These are phyloP conservation scores for Tinea pellionella DNA, from an alignment of 2,888 invertebrate genomes.

Conservation along the genomic window DNA sequence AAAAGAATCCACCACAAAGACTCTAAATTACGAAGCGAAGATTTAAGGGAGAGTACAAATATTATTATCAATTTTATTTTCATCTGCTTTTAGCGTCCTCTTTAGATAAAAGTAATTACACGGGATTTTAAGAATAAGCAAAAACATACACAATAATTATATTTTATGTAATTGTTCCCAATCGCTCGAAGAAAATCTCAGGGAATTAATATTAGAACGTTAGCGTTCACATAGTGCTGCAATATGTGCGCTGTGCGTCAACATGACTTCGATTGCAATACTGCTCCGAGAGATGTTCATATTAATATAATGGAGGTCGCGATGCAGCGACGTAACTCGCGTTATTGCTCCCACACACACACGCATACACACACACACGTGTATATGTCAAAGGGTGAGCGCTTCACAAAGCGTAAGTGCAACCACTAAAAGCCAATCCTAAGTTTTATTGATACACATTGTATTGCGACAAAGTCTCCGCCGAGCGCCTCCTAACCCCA, in stretches of 20 bases:
- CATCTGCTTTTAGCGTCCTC: slow-evolving; percentile 9
- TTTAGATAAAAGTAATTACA: slow-evolving; percentile 11
- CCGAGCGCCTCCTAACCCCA: slow-evolving; percentile 41
- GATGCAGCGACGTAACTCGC: not conserved
- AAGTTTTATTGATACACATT: slow-evolving; percentile 72
- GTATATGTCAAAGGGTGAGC: slow-evolving; percentile 68
- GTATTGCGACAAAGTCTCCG: slow-evolving; percentile 71
- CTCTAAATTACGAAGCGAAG: slow-evolving; percentile 12
- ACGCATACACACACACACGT: slow-evolving; percentile 20
- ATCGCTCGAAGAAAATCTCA: no score
- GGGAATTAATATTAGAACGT: no score
- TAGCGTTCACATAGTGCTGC: not conserved
- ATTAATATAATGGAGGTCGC: slow-evolving; percentile 3
- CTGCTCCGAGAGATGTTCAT: not conserved
- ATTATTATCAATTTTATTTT: slow-evolving; percentile 13
- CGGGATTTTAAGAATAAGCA: slow-evolving; percentile 9
- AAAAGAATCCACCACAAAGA: slow-evolving; percentile 13
- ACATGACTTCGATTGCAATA: slow-evolving; percentile 1
- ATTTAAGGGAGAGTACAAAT: slow-evolving; percentile 13
- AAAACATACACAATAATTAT: not conserved
- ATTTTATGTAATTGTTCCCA: no score
- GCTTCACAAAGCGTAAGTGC: slow-evolving; percentile 70
- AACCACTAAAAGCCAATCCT: slow-evolving; percentile 72
- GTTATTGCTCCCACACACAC: not conserved
- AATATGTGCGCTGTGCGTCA: not conserved